Conservation (phyloP, 2,888 invertebrate genomes). For the Spicauda simplicius region DNA sequence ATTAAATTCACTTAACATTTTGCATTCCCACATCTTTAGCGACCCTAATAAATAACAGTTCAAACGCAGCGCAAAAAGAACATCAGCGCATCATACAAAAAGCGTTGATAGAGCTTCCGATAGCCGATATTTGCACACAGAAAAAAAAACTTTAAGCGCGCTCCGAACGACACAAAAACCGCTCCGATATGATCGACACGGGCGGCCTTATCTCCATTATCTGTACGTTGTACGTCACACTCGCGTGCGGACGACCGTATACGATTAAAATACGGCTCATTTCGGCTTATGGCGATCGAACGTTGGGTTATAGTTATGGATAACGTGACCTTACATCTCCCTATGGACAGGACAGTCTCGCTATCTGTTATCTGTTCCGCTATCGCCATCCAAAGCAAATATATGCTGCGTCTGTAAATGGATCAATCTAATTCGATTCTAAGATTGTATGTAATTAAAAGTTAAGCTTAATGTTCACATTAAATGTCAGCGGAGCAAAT, state of each 20-base stretch:
- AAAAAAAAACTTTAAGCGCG: conserved; percentile 20
- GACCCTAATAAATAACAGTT: conserved; percentile 14
- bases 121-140: conserved; percentile 32
- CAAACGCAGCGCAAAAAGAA: conserved; percentile 17
- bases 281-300: background rate
- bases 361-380: no score
- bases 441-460: no score
- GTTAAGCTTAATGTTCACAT: no score
- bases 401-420: no score
- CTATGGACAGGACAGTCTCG: no score
- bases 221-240: conserved; percentile 10
- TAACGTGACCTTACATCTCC: no score
- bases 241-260: background rate
- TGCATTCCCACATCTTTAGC: background rate
- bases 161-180: conserved; percentile 34
- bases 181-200: conserved; percentile 35
- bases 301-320: conserved; percentile 23
- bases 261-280: background rate
- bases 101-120: conserved; percentile 26
- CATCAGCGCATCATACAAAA: conserved; percentile 19
- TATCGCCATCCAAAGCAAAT: no score
- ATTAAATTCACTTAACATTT: no score
- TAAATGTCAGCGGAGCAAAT: no score
- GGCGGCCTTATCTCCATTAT: conserved; percentile 28
- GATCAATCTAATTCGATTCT: no score